These are phyloP conservation scores for Noturus placidus DNA, from an alignment of 2,113 vertebrate species.

Conservation along the genomic window DNA sequence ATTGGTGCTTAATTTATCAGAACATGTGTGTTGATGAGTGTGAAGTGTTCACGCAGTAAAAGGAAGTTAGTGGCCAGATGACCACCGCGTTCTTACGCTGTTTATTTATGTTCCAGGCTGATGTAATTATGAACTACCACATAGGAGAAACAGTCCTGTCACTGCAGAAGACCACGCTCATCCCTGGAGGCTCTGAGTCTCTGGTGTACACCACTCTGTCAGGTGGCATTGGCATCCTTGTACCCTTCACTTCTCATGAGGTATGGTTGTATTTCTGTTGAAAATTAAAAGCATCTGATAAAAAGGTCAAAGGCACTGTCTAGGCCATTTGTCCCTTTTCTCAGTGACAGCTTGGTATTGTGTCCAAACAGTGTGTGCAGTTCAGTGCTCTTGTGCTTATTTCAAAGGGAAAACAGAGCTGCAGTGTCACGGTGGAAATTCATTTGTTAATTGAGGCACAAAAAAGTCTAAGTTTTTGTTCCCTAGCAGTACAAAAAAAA, in stretches of 20 bases:
- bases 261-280: conserved; percentile 60
- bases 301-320: background rate
- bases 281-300: background rate
- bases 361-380: background rate
- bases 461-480: background rate
- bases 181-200: conserved; percentile 94
- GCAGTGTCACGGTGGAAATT: background rate
- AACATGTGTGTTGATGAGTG: background rate
- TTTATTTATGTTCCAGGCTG: conserved; percentile 76
- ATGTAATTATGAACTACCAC: conserved; percentile 95
- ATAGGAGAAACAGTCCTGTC: conserved; percentile 93
- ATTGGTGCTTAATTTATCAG: background rate
- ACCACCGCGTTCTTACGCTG: background rate
- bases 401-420: background rate
- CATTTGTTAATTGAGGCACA: background rate
- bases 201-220: conserved; percentile 96
- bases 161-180: conserved; percentile 95
- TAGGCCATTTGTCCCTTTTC: background rate
- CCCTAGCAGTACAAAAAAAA: background rate
- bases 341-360: background rate
- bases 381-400: background rate
- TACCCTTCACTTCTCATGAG: conserved; percentile 97
- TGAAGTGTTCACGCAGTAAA: background rate
- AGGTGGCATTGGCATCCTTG: conserved; percentile 93
- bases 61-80: background rate